These are phyloP conservation scores for Habropoda laboriosa DNA, from an alignment of 1,140 invertebrate genomes.

Conservation along the genomic window DNA sequence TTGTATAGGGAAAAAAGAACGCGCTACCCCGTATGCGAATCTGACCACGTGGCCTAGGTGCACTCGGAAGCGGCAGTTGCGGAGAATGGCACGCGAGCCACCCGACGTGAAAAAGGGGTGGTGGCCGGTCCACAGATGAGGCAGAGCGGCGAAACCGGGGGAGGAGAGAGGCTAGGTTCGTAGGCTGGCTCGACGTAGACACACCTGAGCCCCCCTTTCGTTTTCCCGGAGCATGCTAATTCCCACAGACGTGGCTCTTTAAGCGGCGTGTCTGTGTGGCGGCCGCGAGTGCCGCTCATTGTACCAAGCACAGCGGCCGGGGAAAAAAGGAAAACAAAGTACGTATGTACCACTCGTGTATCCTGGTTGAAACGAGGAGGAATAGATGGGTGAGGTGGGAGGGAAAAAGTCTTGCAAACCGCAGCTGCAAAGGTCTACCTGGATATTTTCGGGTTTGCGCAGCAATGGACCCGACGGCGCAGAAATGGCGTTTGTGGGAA, in stretches of 20 bases:
- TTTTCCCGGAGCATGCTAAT: slow-evolving; percentile 66
- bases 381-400: neutral
- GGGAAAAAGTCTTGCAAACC: slow-evolving; percentile 1
- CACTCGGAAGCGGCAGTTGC: slow-evolving; percentile 2
- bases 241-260: slow-evolving; percentile 67
- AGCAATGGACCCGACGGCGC: slow-evolving; percentile 17
- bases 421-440: neutral
- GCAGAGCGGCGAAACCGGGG: no score
- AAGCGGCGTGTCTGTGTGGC: slow-evolving; percentile 57
- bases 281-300: slow-evolving; percentile 43
- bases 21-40: slow-evolving; percentile 42
- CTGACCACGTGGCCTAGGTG: slow-evolving; percentile 17
- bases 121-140: slow-evolving; percentile 12
- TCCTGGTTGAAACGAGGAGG: neutral
- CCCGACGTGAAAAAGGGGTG: slow-evolving; percentile 16
- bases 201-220: slow-evolving; percentile 66
- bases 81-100: neutral
- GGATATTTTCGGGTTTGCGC: neutral
- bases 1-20: slow-evolving; percentile 67
- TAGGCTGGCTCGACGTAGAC: slow-evolving; percentile 55
- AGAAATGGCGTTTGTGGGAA: slow-evolving; percentile 6
- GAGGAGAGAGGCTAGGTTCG: neutral
- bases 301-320: slow-evolving; percentile 11
- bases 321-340: slow-evolving; percentile 13
- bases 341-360: neutral